phyloP scores from a whole-genome alignment of 2,113 vertebrate genomes.

The Aviceda subcristata region DNA sequence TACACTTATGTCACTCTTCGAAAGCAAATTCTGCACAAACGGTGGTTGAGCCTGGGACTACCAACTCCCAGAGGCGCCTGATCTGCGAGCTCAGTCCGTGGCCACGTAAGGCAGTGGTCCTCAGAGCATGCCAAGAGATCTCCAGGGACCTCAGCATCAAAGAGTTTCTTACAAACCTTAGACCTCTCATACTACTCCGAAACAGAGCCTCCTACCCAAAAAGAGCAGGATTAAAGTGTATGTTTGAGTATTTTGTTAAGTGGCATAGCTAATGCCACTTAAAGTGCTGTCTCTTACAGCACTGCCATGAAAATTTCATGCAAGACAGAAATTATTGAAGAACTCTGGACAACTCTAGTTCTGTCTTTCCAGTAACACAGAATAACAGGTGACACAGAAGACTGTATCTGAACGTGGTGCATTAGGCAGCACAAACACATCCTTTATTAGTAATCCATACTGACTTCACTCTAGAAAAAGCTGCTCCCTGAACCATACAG shows the following conservation, averaged over 20 bases:
- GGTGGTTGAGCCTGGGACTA: not conserved
- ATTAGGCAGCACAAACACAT: not conserved
- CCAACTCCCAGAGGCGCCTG: fast-evolving
- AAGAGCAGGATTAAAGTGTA: not conserved
- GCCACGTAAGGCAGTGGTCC: not conserved
- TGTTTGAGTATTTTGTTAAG: not conserved
- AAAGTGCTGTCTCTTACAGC: not conserved
- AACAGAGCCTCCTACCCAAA: not conserved
- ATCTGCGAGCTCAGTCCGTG: fast-evolving
- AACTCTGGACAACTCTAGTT: not conserved
- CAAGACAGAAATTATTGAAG: not conserved
- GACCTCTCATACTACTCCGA: not conserved
- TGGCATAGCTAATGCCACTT: not conserved
- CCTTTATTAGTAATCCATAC: not conserved
- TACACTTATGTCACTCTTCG: fast-evolving
- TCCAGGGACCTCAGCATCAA: not conserved
- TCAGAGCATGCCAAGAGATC: not conserved
- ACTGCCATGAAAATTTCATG: not conserved
- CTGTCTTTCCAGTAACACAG: not conserved
- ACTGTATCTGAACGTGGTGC: not conserved
- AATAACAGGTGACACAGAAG: fast-evolving
- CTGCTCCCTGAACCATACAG: not conserved
- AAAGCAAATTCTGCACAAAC: not conserved
- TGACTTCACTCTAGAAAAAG: not conserved
- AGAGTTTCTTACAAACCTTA: not conserved